These are phyloP conservation scores for Tokudaia tokunoshimensis DNA, from an alignment of 2,797 vertebrate genomes.

Conservation along the genomic window DNA sequence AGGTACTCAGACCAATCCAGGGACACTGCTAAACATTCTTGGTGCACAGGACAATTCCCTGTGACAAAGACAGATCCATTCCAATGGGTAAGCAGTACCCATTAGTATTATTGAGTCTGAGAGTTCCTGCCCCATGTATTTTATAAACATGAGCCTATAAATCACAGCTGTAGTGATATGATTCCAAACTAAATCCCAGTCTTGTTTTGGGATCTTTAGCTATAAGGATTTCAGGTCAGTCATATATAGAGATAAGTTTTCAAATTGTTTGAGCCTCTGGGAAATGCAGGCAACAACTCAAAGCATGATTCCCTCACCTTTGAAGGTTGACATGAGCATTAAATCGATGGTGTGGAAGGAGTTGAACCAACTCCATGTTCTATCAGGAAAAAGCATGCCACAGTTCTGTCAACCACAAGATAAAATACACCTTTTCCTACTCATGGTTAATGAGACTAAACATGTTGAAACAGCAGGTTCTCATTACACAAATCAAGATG, in stretches of 20 bases:
- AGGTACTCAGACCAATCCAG: background rate
- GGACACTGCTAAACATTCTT: background rate
- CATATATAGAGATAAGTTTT: background rate
- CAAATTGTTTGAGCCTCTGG: background rate
- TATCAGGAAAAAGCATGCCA: background rate
- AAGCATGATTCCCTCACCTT: background rate
- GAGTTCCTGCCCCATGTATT: background rate
- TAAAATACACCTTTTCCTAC: slow-evolving; percentile 64
- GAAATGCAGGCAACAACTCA: background rate
- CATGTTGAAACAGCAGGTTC: slow-evolving; percentile 72
- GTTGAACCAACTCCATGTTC: slow-evolving; percentile 33
- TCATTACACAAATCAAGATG: slow-evolving; percentile 75
- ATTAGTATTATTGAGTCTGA: background rate
- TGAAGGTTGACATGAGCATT: slow-evolving; percentile 49
- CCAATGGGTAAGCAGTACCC: background rate
- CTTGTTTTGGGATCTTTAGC: background rate
- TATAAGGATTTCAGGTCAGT: background rate
- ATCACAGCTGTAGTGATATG: rapidly evolving
- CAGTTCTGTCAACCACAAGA: slow-evolving; percentile 44
- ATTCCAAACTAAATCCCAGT: background rate
- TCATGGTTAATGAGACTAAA: slow-evolving; percentile 77
- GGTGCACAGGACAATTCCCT: background rate
- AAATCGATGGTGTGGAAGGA: slow-evolving; percentile 22
- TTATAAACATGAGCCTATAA: rapidly evolving
- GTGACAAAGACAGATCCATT: background rate